A percentile compares a stretch with the other conserved stretches of the same genome.
These are phyloP conservation scores for Acipenser oxyrinchus DNA, from an alignment of 2,797 vertebrate species.

Conservation along the genomic window DNA sequence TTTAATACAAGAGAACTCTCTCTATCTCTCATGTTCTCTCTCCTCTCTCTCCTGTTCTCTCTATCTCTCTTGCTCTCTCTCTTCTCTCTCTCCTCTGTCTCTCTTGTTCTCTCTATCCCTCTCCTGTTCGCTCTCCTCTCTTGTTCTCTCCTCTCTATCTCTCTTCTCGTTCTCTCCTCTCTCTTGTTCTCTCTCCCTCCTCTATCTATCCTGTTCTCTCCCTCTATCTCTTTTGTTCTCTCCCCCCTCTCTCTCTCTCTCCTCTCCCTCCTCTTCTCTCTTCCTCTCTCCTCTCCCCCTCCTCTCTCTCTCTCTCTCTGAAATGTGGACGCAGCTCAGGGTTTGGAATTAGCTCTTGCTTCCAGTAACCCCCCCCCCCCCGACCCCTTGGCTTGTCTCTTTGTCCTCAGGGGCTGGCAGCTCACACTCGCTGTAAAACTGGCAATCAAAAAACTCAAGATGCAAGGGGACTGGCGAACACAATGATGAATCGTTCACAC, in stretches of 20 bases:
- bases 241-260: not conserved
- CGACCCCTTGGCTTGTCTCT: conserved; percentile 2
- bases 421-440: not conserved
- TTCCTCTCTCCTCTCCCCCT: not conserved
- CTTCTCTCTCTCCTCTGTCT: no score
- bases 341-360: not conserved
- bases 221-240: no score
- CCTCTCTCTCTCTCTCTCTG: not conserved
- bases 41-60: no score
- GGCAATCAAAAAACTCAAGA: conserved; percentile 14
- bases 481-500: not conserved
- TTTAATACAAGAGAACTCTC: no score
- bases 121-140: no score
- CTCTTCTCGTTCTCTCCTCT: no score
- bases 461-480: conserved; percentile 10
- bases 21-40: no score
- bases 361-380: not conserved
- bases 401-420: not conserved
- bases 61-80: no score
- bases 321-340: not conserved
- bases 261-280: not conserved
- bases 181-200: no score
- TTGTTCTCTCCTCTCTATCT: no score
- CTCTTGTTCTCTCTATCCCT: no score
- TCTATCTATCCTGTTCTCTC: no score